Base-by-base conservation (phyloP, 2,797 vertebrate genomes). In the Vireo griseus region DNA sequence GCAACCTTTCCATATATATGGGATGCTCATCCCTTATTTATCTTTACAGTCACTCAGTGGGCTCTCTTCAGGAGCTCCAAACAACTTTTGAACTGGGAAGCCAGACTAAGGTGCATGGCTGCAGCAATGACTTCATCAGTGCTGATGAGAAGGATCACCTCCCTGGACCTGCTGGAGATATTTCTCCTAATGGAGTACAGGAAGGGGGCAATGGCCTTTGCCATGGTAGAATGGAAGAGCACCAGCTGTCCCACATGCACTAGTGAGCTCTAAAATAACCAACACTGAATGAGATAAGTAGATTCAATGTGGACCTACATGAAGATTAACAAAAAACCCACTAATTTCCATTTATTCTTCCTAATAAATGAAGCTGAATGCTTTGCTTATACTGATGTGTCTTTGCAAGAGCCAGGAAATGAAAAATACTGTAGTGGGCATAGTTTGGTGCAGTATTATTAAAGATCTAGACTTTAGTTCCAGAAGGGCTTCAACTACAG, bases 221-320 rank as follows among this genome's bases (percentile, higher is more conserved):
- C 42, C 39, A 39, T 24, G 25, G 42, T 10, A 14, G 47, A 59
- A n/a, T 16, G 2, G 35, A 48, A 26, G 59, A 65, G 20, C 16
- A 57, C 3, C 16, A 48, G 51, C 69, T 42, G 51, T 31, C 25
- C 31, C 13, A 4, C 0, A 0, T 25, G 21, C 63, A 12, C 9
- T 6, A 57, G 31, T 10, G 17, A 69, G 26, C 42, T 37, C 17
- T 31, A 52, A 40, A 90, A 61, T 13, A 10, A 68, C 11, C 33
- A 71, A 45, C 18, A 62, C 0, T 1, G 1, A 77, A 42, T 4
- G 3, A 29, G 29, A 42, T 4, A 3, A 29, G 29, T 16, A 40
- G 50, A 31, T 20, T 65, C 11, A 29, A 10, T 40, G 59, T 9
- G 40, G 25, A 35, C 17, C 31, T 48, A 40, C 7, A 35, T 13